Base-by-base conservation (phyloP, 2,113 vertebrate genomes). In the Cottus gobio region DNA sequence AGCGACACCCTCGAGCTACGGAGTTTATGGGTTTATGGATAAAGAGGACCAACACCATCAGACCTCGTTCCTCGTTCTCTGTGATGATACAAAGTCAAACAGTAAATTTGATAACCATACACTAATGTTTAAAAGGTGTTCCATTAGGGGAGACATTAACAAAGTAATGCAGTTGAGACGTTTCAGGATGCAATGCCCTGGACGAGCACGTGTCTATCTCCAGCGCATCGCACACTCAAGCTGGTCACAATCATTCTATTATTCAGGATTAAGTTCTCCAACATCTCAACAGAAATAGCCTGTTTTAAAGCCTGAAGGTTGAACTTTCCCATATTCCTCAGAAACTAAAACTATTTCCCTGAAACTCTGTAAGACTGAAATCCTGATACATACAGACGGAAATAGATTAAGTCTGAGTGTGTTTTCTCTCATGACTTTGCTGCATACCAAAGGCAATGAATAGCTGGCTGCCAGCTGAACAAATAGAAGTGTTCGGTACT, bases 401-500 rank as follows among this genome's bases (percentile, higher is more conserved):
- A 64, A 73, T 61, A 72, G 71, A 46, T 56, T 30, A 2, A 30
- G 64, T n/a, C 15, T 26, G 56, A 7, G 31, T 54, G 44, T 31
- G 74, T 46, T 58, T 75, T 63, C 56, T 72, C 22, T 84, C 62
- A 46, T 48, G 72, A 79, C 56, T 52, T 70, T 16, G 20, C 62
- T 57, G 65, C 75, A 76, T 70, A 48, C 58, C 75, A 39, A 31
- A 20, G n/a, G 46, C 36, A 54, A 26, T 13, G 54, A 82, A 42
- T 24, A 79, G 12, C 60, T 63, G 37, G 20, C 69, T 66, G 31
- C 31, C 46, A 77, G 58, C 79, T 74, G 18, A 77, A 77, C 54
- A 76, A 86, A 84, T 72, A 80, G 63, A 74, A 84, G 18, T 37
- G 7, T 52, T 50, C n/a, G n/a, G 16, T 44, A 37, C 67, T 52